Evolutionary conservation across 2,113 vertebrate genomes (phyloP).

Genomic region (Neogobius melanostomus): DNA sequence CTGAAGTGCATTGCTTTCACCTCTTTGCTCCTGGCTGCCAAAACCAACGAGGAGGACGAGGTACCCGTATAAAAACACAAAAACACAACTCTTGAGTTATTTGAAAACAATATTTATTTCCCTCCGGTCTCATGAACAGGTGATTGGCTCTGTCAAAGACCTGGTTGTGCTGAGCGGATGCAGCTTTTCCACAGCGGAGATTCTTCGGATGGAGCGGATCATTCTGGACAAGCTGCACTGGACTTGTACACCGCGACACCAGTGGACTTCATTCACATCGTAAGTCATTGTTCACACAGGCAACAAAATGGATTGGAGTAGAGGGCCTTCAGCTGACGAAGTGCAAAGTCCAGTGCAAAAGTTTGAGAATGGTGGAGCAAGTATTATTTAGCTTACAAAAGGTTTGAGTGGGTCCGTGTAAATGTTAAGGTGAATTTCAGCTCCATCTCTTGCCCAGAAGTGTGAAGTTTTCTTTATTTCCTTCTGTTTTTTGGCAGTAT

Average conservation of each 20-base stretch:
- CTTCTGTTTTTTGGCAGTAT: too few relatives aligned
- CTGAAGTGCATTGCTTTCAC: slow-evolving; percentile 77
- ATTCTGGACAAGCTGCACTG: slow-evolving; percentile 85
- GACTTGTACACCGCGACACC: slow-evolving; percentile 83
- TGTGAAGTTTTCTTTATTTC: too few relatives aligned
- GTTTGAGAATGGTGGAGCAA: too few relatives aligned
- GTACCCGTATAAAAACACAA: slow-evolving; percentile 37
- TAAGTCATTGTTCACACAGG: slow-evolving; percentile 69
- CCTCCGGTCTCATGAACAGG: slow-evolving; percentile 78
- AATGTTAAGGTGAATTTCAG: too few relatives aligned
- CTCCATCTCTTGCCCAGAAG: too few relatives aligned
- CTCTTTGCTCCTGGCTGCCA: slow-evolving; percentile 82
- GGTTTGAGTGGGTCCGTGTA: too few relatives aligned
- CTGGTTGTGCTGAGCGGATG: slow-evolving; percentile 81
- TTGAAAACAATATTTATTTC: slow-evolving; percentile 68
- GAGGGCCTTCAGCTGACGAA: slow-evolving; percentile 17
- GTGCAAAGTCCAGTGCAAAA: neutral
- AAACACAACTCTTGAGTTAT: neutral
- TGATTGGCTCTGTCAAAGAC: slow-evolving; percentile 80
- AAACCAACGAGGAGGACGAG: slow-evolving; percentile 84
- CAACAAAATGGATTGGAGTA: neutral
- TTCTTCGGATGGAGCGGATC: slow-evolving; percentile 86
- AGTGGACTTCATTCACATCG: slow-evolving; percentile 84
- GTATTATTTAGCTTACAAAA: too few relatives aligned
- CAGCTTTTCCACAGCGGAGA: slow-evolving; percentile 82